Conservation (phyloP, 2,888 invertebrate genomes). For the Pachydiplax longipennis region DNA sequence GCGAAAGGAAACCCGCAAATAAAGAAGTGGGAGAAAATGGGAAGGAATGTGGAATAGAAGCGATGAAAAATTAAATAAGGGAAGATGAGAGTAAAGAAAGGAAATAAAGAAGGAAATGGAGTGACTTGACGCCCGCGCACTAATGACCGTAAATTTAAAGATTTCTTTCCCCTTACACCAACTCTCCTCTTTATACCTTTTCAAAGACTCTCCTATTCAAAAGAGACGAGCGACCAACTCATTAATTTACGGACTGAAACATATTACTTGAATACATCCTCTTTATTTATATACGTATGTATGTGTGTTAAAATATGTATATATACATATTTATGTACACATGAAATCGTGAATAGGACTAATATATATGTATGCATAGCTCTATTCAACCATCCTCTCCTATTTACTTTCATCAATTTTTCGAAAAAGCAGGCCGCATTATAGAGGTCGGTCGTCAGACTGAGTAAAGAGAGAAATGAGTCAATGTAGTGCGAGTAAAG, state of each 20-base stretch:
- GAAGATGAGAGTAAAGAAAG: not conserved
- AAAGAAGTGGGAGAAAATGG: not conserved
- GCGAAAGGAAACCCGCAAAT: not conserved
- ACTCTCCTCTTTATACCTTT: not conserved
- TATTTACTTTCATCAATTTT: too few species aligned
- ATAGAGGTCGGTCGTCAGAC: too few species aligned
- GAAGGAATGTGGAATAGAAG: not conserved
- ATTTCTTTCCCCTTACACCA: not conserved
- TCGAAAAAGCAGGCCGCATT: too few species aligned
- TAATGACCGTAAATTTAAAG: constrained; percentile 38
- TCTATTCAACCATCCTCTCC: not conserved
- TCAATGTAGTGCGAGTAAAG: too few species aligned
- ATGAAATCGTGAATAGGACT: too few species aligned
- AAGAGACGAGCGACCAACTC: constrained; percentile 8
- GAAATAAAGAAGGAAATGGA: not conserved
- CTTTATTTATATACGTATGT: not conserved
- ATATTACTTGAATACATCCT: not conserved
- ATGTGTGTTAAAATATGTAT: not conserved
- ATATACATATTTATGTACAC: not conserved
- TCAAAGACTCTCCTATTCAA: not conserved
- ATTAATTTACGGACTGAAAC: constrained; percentile 20
- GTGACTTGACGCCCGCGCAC: constrained; percentile 5
- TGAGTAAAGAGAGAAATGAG: too few species aligned
- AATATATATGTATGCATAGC: not conserved
- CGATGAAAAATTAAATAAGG: not conserved